Conservation (phyloP, 2,113 vertebrate genomes). For the Agapornis roseicollis region DNA sequence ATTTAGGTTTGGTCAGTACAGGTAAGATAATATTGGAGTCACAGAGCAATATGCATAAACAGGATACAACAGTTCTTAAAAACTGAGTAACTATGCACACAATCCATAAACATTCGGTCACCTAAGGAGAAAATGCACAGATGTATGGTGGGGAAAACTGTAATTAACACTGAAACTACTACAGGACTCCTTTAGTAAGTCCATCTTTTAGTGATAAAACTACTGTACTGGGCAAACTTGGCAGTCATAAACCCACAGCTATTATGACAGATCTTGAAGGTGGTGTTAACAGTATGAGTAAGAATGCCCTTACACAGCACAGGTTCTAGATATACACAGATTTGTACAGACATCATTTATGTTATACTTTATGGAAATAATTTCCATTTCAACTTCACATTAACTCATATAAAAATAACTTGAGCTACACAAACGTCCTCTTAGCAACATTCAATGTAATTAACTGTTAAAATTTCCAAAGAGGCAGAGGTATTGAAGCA, state of each 20-base stretch:
- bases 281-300: constrained; percentile 75
- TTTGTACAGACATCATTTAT: constrained; percentile 81
- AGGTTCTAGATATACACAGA: constrained; percentile 83
- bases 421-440: constrained; percentile 85
- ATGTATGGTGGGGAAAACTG: constrained; percentile 82
- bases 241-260: constrained; percentile 86
- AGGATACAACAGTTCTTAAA: constrained; percentile 88
- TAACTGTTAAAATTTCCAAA: constrained; percentile 84
- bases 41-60: constrained; percentile 96
- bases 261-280: constrained; percentile 78
- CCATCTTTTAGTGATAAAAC: constrained; percentile 81
- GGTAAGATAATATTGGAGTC: constrained; percentile 95
- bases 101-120: constrained; percentile 88
- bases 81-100: constrained; percentile 93
- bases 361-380: constrained; percentile 78
- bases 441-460: constrained; percentile 88
- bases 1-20: constrained; percentile 99
- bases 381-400: constrained; percentile 85
- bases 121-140: constrained; percentile 88
- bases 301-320: constrained; percentile 83
- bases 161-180: constrained; percentile 89
- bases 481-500: constrained; percentile 88
- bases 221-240: constrained; percentile 84
- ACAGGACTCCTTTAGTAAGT: constrained; percentile 83
- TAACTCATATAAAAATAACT: constrained; percentile 91